phyloP scores from a whole-genome alignment of 2,888 invertebrate genomes.

The Clitarchus hookeri region DNA sequence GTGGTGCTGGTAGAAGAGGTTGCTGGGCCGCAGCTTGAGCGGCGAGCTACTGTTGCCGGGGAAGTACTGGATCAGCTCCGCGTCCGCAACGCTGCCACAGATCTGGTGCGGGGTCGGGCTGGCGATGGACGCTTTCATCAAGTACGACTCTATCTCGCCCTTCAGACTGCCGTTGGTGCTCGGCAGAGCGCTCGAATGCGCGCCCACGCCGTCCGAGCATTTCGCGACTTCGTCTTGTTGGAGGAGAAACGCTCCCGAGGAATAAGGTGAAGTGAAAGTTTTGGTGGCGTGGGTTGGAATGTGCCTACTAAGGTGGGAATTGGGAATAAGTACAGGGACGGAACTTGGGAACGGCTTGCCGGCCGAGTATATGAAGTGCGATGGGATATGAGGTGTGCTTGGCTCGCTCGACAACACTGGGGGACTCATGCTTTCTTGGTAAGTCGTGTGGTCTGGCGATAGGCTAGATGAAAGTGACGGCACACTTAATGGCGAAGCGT shows the following conservation, averaged over 20 bases:
- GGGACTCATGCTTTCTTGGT: slow-evolving; percentile 79
- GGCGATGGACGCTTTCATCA: slow-evolving; percentile 35
- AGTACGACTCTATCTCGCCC: slow-evolving; percentile 35
- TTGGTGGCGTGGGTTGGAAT: slow-evolving; percentile 47
- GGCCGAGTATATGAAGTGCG: slow-evolving; percentile 29
- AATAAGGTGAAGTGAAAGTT: slow-evolving; percentile 47
- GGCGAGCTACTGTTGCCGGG: background rate
- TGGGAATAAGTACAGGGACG: slow-evolving; percentile 39
- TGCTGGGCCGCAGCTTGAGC: slow-evolving; percentile 31
- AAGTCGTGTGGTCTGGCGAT: slow-evolving; percentile 71
- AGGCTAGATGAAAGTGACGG: slow-evolving; percentile 43
- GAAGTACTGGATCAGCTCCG: slow-evolving; percentile 31
- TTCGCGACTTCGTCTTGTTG: slow-evolving; percentile 31
- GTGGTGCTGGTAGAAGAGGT: slow-evolving; percentile 31
- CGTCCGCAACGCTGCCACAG: slow-evolving; percentile 22
- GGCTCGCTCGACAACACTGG: slow-evolving; percentile 51
- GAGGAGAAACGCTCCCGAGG: slow-evolving; percentile 38
- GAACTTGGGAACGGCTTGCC: slow-evolving; percentile 40
- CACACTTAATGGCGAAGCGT: slow-evolving; percentile 45
- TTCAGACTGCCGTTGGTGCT: slow-evolving; percentile 30
- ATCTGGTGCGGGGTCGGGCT: slow-evolving; percentile 26
- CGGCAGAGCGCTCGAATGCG: background rate
- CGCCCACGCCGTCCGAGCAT: slow-evolving; percentile 25
- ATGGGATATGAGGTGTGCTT: slow-evolving; percentile 34
- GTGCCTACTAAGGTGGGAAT: slow-evolving; percentile 26